Evolutionary conservation across 2,888 invertebrate genomes (phyloP).

Genomic region (Meteorus colon): DNA sequence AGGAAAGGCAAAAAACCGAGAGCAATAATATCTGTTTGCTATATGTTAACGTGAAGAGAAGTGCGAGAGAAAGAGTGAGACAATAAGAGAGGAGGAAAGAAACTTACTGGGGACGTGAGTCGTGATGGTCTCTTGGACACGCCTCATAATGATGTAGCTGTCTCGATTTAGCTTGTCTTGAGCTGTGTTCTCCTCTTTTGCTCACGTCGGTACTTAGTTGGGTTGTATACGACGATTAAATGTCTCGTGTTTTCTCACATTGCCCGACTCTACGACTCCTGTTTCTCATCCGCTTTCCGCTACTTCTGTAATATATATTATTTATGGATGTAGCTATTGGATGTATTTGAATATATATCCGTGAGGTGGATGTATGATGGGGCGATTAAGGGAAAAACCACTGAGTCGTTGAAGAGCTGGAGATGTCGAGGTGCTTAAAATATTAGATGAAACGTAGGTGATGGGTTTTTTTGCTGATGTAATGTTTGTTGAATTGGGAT

Average conservation of each 20-base stretch:
- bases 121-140: constrained; percentile 43
- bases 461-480: too few species aligned
- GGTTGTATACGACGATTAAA: constrained; percentile 41
- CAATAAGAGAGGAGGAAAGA: constrained; percentile 47
- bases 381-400: too few species aligned
- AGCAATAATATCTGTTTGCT: constrained; percentile 18
- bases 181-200: constrained; percentile 48
- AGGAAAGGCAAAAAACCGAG: constrained; percentile 4
- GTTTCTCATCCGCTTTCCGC: constrained; percentile 14
- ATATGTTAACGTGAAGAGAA: constrained; percentile 14
- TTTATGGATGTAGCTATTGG: too few species aligned
- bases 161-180: constrained; percentile 62
- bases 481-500: too few species aligned
- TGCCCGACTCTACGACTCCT: constrained; percentile 46
- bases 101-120: constrained; percentile 47
- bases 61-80: background rate
- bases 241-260: constrained; percentile 55
- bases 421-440: too few species aligned
- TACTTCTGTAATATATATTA: background rate
- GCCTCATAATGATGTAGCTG: constrained; percentile 61
- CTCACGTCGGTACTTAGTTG: constrained; percentile 54
- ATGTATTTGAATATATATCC: too few species aligned
- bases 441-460: too few species aligned
- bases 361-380: too few species aligned
- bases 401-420: too few species aligned